Base-by-base conservation (phyloP, 2,113 vertebrate genomes). In the Panthera uncia region DNA sequence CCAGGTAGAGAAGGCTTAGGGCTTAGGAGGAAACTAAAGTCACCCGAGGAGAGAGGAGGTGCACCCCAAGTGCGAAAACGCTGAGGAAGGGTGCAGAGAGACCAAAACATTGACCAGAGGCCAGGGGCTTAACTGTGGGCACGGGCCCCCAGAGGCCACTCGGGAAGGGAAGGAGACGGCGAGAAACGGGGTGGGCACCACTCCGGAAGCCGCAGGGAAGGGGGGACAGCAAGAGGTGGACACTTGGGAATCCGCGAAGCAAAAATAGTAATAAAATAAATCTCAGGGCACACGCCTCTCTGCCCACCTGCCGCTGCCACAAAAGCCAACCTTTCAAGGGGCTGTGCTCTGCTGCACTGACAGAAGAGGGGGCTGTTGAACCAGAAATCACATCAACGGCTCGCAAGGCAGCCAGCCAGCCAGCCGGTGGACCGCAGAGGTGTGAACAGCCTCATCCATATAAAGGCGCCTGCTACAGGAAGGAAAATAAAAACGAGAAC, bases 351-450 rank as follows among this genome's bases (percentile, higher is more conserved):
- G 12, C 61, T 57, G 14, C 95, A 95, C 97, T 68, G 69, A 66
- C 96, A 73, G 73, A n/a, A 96, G 94, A 82, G 95, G 87, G 82
- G 8, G 94, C 38, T 1, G 85, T 74, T 91, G 92, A 97, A 78
- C 94, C 79, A 71, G 55, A 84, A 91, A 92, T 88, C 95, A n/a
- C 19, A 78, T 0, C 9, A 61, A 5, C 9, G 65, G 8, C 71
- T 10, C 31, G 9, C 18, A 18, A 33, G 36, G 65, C 65, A 11
- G n/a, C 41, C 93, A 18, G 55, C 29, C 23, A 7, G 14, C 3
- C 0, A 3, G 36, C 11, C 11, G 0, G 18, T 0, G 52, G 45
- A 27, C 2, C 0, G 21, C 23, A 4, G 73, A 48, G 65, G 9
- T 4, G 71, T 1, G 14, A 55, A 74, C 11, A 1, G 29, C 93